Conservation (phyloP, 1,140 invertebrate species). For the Drosophila lacteicornis region DNA sequence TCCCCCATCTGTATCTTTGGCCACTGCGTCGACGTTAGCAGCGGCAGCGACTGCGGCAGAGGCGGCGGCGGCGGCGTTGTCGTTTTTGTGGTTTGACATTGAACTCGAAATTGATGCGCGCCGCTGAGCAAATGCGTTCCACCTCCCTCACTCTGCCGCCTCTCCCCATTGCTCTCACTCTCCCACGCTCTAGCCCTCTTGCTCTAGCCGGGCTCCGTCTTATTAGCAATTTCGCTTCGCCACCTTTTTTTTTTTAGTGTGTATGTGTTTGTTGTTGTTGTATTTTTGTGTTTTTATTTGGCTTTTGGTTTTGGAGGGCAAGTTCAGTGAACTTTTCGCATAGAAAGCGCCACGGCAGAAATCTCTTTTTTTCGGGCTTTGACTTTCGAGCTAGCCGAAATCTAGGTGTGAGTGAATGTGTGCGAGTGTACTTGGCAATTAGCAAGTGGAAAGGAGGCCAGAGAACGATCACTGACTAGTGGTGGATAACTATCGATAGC, state of each 20-base stretch:
- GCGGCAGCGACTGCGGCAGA: slow-evolving; percentile 18
- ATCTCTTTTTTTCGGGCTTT: slow-evolving; percentile 33
- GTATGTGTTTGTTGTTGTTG: slow-evolving; percentile 17
- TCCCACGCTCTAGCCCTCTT: slow-evolving; percentile 12
- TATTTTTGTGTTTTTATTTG: slow-evolving; percentile 43
- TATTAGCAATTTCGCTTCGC: slow-evolving; percentile 72
- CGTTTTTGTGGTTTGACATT: slow-evolving; percentile 83
- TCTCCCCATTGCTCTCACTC: slow-evolving; percentile 7
- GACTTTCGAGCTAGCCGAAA: slow-evolving; percentile 47
- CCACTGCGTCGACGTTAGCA: slow-evolving; percentile 15
- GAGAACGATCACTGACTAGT: slow-evolving; percentile 2
- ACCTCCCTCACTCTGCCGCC: slow-evolving; percentile 20
- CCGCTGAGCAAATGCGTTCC: slow-evolving; percentile 70
- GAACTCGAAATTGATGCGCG: slow-evolving; percentile 81
- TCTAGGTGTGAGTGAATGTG: slow-evolving; percentile 29
- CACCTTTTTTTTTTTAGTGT: slow-evolving; percentile 37
- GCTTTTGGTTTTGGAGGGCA: slow-evolving; percentile 60
- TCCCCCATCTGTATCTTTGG: slow-evolving; percentile 12
- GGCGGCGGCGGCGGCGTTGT: slow-evolving; percentile 19
- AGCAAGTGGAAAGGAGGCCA: slow-evolving; percentile 22
- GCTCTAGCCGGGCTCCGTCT: slow-evolving; percentile 31
- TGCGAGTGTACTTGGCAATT: slow-evolving; percentile 36
- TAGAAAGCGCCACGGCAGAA: slow-evolving; percentile 44
- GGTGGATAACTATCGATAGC: too few species aligned
- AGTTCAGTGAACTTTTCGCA: slow-evolving; percentile 65